phyloP scores from a whole-genome alignment of 2,113 vertebrate genomes.

The Marmota flaviventris region DNA sequence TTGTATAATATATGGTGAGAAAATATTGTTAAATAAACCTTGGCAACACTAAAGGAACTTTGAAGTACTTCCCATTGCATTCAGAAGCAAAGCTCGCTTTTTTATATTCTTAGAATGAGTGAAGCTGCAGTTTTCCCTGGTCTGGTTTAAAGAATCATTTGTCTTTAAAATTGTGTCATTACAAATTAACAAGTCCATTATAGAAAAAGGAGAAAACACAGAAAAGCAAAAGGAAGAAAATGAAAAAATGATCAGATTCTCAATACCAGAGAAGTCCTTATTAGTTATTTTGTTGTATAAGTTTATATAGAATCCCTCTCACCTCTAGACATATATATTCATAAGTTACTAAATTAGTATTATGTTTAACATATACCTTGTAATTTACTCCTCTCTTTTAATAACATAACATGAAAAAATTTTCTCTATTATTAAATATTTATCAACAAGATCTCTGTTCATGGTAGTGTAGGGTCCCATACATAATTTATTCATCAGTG shows the following conservation, averaged over 20 bases:
- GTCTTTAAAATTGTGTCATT: constrained; percentile 49
- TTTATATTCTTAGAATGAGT: constrained; percentile 74
- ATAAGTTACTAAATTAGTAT: constrained; percentile 39
- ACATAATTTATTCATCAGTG: constrained; percentile 63
- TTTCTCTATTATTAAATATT: constrained; percentile 60
- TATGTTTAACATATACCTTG: neutral
- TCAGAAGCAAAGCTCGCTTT: constrained; percentile 69
- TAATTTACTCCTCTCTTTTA: constrained; percentile 48
- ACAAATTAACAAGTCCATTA: constrained; percentile 55
- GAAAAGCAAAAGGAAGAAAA: constrained; percentile 4
- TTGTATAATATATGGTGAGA: constrained; percentile 86
- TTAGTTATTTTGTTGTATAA: neutral
- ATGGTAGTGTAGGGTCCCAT: neutral
- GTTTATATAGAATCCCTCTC: neutral
- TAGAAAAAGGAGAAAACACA: constrained; percentile 64
- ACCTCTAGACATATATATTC: neutral
- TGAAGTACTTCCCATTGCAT: constrained; percentile 81
- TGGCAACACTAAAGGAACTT: constrained; percentile 82
- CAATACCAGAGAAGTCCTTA: neutral
- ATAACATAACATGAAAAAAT: neutral
- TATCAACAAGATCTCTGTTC: constrained; percentile 22
- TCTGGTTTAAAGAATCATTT: constrained; percentile 47
- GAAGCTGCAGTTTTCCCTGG: constrained; percentile 60
- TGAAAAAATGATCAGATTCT: constrained; percentile 17
- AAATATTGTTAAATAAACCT: constrained; percentile 87